Percentiles rank a stretch among this genome's conserved stretches.
Evolutionary conservation across 2,113 vertebrate species (phyloP).

Genomic region (Cephalopterus ornatus): DNA sequence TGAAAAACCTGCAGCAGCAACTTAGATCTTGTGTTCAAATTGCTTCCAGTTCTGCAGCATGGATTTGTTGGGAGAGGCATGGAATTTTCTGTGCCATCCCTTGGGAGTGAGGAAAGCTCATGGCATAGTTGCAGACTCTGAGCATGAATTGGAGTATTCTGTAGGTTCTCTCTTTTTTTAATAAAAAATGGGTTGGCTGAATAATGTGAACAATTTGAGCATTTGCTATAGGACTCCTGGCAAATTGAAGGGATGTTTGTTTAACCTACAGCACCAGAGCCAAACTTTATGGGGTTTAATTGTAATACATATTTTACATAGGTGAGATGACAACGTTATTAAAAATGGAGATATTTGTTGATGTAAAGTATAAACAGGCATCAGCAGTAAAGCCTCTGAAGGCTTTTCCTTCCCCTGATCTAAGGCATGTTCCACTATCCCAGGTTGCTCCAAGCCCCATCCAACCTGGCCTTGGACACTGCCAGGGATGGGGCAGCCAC

Average conservation of each 20-base stretch:
- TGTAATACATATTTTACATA: background rate
- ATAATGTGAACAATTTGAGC: background rate
- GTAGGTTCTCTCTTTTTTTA: background rate
- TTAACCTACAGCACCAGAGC: background rate
- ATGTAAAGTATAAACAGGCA: background rate
- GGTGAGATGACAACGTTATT: conserved; percentile 20
- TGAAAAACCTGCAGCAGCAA: background rate
- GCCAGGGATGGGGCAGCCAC: background rate
- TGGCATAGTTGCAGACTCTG: rapidly evolving
- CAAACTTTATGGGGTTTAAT: background rate
- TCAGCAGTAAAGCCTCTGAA: background rate
- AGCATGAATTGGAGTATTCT: background rate
- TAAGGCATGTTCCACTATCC: background rate
- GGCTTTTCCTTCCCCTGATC: background rate
- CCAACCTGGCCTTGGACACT: background rate
- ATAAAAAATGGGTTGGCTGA: background rate
- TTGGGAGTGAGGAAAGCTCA: background rate
- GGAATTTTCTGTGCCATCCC: background rate
- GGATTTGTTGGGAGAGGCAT: background rate
- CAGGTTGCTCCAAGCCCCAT: rapidly evolving
- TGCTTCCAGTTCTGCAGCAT: rapidly evolving
- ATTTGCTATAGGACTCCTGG: background rate
- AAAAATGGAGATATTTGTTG: background rate
- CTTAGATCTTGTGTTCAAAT: background rate
- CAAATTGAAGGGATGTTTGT: background rate